Percentiles rank a stretch among this genome's conserved stretches.
Evolutionary conservation across 2,113 vertebrate genomes (phyloP).

Genomic region (Mormyrus lacerda): DNA sequence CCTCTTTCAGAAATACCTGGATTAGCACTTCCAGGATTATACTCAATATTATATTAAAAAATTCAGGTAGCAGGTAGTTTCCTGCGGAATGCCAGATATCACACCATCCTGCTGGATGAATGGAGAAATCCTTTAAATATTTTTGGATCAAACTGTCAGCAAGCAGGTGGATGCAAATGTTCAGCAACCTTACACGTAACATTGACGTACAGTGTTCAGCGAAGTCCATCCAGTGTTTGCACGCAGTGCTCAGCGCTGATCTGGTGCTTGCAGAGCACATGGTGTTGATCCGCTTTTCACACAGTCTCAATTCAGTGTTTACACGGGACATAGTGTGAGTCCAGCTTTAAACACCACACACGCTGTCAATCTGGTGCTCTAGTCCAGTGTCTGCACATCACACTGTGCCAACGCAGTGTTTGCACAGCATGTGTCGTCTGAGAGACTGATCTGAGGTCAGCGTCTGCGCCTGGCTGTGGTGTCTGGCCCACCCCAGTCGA

Average conservation of each 20-base stretch:
- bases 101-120: neutral
- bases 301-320: neutral
- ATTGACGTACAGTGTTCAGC: neutral
- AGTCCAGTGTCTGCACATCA: neutral
- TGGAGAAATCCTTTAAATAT: neutral
- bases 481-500: neutral
- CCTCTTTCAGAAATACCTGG: no score
- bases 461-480: neutral
- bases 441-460: neutral
- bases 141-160: neutral
- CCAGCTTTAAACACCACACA: neutral
- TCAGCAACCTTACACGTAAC: neutral
- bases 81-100: neutral
- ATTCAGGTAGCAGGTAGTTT: no score
- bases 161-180: neutral
- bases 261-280: neutral
- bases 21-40: no score
- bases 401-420: neutral
- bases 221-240: neutral
- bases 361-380: neutral
- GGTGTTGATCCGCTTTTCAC: neutral
- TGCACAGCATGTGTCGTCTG: slow-evolving; percentile 4
- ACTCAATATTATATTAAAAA: no score
- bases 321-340: neutral
- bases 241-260: neutral